These are phyloP conservation scores for Origma solitaria DNA, from an alignment of 2,113 vertebrate species.

Conservation along the genomic window DNA sequence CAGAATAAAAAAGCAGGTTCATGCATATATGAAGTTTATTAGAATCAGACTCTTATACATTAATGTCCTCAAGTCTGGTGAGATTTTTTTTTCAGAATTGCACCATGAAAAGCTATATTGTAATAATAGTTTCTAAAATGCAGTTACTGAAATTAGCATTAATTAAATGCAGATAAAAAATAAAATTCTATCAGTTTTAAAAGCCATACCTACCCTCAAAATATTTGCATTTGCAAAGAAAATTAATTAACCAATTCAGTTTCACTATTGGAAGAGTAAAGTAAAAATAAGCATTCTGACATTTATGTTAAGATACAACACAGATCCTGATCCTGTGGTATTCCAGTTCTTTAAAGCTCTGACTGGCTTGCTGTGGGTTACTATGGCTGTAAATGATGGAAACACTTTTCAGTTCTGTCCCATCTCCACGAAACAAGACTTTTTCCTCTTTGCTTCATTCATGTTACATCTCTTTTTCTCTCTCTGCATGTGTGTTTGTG, in stretches of 20 bases:
- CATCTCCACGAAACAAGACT: background rate
- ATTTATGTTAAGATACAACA: background rate
- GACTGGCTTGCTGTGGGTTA: background rate
- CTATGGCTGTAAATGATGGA: background rate
- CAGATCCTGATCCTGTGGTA: background rate
- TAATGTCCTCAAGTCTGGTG: background rate
- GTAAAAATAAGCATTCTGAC: background rate
- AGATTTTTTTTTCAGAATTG: background rate
- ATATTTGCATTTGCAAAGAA: background rate
- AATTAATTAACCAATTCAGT: background rate
- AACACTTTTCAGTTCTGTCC: background rate
- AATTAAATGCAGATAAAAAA: background rate
- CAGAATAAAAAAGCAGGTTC: background rate
- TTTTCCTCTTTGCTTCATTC: background rate
- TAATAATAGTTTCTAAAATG: background rate
- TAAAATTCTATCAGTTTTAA: background rate
- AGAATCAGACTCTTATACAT: background rate
- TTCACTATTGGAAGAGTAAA: background rate
- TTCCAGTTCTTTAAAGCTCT: background rate
- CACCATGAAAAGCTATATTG: background rate
- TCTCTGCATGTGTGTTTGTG: background rate
- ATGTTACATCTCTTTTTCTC: background rate
- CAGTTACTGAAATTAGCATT: background rate
- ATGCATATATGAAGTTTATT: background rate
- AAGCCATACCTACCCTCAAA: background rate